These are phyloP conservation scores for Empidonax traillii DNA, from an alignment of 2,113 vertebrate genomes.

Conservation along the genomic window DNA sequence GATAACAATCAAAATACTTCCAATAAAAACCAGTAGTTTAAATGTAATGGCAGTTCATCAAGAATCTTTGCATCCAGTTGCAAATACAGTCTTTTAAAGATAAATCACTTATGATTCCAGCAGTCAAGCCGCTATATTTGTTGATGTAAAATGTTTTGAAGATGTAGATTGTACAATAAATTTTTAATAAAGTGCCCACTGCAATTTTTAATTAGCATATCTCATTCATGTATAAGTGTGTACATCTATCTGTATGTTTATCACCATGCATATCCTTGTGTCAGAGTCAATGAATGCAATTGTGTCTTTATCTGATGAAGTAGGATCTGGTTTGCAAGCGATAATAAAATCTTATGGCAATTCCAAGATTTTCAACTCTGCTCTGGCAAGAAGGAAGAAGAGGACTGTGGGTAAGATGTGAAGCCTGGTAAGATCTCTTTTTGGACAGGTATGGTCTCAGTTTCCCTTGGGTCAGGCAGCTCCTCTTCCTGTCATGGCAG, in stretches of 20 bases:
- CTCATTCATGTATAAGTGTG: constrained; percentile 72
- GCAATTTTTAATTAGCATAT: constrained; percentile 78
- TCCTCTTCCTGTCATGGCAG: background rate
- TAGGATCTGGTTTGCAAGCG: constrained; percentile 73
- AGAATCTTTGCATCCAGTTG: constrained; percentile 69
- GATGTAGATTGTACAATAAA: constrained; percentile 73
- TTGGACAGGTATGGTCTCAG: constrained; percentile 22
- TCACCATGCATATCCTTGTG: constrained; percentile 66
- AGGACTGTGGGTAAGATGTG: background rate
- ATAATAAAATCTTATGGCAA: constrained; percentile 73
- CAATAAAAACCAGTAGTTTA: constrained; percentile 67
- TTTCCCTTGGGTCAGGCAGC: background rate
- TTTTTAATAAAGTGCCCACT: constrained; percentile 81
- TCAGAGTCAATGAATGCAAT: constrained; percentile 76
- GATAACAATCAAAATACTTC: constrained; percentile 70
- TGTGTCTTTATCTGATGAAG: constrained; percentile 75
- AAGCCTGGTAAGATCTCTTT: constrained; percentile 55
- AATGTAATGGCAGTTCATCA: constrained; percentile 59
- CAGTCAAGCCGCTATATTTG: constrained; percentile 71
- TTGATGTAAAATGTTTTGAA: constrained; percentile 78
- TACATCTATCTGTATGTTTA: constrained; percentile 74
- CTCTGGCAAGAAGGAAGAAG: constrained; percentile 66
- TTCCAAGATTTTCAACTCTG: constrained; percentile 66
- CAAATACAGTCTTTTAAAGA: constrained; percentile 71
- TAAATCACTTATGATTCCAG: constrained; percentile 70